Conservation (phyloP, 2,113 vertebrate species). For the Mellivora capensis region DNA sequence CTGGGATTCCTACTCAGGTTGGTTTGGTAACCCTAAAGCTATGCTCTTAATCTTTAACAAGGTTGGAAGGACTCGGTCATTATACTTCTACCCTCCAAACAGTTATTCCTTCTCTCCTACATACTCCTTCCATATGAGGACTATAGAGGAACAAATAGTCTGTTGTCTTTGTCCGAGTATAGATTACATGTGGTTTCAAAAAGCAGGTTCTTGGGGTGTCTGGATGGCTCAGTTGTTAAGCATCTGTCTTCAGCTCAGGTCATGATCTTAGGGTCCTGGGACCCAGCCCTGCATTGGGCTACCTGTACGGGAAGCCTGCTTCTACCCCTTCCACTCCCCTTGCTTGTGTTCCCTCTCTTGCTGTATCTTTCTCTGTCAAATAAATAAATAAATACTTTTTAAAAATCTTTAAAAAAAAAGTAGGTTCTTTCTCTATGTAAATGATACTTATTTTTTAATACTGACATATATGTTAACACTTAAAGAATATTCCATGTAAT, state of each 20-base stretch:
- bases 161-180: neutral
- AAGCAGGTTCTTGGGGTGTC: neutral
- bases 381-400: too few relatives aligned
- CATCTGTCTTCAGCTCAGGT: too few relatives aligned
- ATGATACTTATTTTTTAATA: constrained; percentile 47
- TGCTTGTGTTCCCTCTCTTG: too few relatives aligned
- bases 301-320: too few relatives aligned
- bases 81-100: neutral
- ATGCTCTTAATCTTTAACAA: neutral
- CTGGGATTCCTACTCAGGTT: neutral
- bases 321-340: too few relatives aligned
- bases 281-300: too few relatives aligned
- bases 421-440: neutral
- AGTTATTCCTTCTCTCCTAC: neutral
- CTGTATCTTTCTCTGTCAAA: too few relatives aligned
- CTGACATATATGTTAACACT: constrained; percentile 58
- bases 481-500: constrained; percentile 54
- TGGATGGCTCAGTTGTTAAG: too few relatives aligned
- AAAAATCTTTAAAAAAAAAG: too few relatives aligned
- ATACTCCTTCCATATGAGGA: neutral
- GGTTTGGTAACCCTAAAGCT: neutral
- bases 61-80: neutral
- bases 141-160: neutral
- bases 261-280: too few relatives aligned
- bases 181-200: neutral